Evolutionary conservation across 2,888 invertebrate genomes (phyloP).

Genomic region (Hypomecis punctinalis): DNA sequence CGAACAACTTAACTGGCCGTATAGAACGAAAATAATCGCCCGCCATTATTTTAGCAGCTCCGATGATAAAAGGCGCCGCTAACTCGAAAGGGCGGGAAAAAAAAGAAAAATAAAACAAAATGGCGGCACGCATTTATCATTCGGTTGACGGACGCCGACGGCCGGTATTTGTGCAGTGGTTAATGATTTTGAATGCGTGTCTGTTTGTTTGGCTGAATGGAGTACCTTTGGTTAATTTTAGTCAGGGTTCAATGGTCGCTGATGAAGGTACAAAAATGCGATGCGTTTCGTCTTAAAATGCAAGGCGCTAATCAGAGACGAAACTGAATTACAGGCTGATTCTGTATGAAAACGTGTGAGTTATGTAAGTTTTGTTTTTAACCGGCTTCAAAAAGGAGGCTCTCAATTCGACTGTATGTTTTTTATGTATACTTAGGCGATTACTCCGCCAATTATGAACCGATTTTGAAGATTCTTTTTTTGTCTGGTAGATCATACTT

Average conservation of each 20-base stretch:
- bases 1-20: conserved; percentile 31
- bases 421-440: no score
- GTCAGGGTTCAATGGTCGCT: conserved; percentile 19
- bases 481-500: no score
- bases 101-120: conserved; percentile 53
- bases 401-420: no score
- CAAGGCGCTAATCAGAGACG: no score
- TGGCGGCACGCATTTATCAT: conserved; percentile 53
- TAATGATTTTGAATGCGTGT: conserved; percentile 39
- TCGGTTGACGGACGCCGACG: conserved; percentile 40
- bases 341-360: no score
- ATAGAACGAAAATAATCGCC: conserved; percentile 40
- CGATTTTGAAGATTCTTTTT: no score
- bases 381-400: no score
- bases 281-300: no score
- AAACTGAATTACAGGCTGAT: no score
- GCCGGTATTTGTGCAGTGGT: conserved; percentile 36
- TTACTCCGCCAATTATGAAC: no score
- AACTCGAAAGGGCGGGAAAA: conserved; percentile 50
- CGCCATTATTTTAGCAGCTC: conserved; percentile 43
- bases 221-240: conserved; percentile 19
- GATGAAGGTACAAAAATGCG: conserved; percentile 1
- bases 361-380: no score
- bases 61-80: conserved; percentile 43
- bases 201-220: conserved; percentile 32